Evolutionary conservation across 2,797 vertebrate genomes (phyloP), one percentile per base, ranked within the genome.

Genomic region (Chiloscyllium punctatum): DNA sequence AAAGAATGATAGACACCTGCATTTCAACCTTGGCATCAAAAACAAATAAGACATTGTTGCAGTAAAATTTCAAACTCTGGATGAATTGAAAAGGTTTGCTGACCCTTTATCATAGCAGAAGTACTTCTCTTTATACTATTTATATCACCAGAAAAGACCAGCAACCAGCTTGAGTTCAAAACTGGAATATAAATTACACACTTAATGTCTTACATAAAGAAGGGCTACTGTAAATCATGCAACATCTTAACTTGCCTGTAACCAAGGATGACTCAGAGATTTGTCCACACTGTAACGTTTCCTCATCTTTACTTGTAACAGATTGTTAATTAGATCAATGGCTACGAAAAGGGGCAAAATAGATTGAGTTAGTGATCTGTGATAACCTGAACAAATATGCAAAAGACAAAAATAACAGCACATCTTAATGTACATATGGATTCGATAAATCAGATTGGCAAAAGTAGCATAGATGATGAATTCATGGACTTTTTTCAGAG

Each of bases 251-350:
- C n/a, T 98, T 97, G 99, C 99, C 99, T 99, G 99, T 97, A 99
- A 97, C 99, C 99, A 99, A 0, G 99, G 99, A 96, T 99, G 99
- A 97, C 99, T 99, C 96, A 99, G 99, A 96, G 99, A 99, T 97
- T 99, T 99, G 97, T 99, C 99, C 97, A 99, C 99, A 96, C 99
- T 99, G 97, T 98, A 99, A 96, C 99, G 98, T 97, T 99, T 99
- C 97, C 99, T 99, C 99, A 99, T 99, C 97, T 99, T 99, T 96
- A 99, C 99, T 97, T 99, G 99, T 96, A 99, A 98, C 96, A 99
- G 98, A 97, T 99, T 99, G 97, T 99, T 99, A 97, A 99, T 99
- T 97, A 99, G 98, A 97, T 99, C 99, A 96, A 98, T 99, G 95
- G 99, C 99, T 99, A 97, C 96, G 6, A 94, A 96, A 95, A 57